Percentiles rank a stretch among this genome's conserved stretches.
Evolutionary conservation across 2,888 invertebrate species (phyloP).

Genomic region (Polydrusus pterygomalis): DNA sequence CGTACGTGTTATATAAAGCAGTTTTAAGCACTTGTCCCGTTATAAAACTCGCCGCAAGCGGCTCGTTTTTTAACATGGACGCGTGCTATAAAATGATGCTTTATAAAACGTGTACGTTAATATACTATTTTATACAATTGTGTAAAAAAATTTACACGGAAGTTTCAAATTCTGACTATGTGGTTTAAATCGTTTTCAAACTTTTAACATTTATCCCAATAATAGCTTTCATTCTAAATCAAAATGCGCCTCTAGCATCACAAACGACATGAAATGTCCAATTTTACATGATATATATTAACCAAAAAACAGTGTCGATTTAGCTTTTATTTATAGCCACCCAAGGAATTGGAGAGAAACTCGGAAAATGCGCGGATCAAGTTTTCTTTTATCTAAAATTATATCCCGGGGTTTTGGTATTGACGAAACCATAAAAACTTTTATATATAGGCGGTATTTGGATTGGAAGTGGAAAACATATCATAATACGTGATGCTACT

Average conservation of each 20-base stretch:
- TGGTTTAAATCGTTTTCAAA: neutral
- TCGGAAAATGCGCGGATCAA: conserved; percentile 6
- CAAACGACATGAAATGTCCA: neutral
- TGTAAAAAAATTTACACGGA: too few relatives aligned
- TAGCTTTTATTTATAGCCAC: conserved; percentile 7
- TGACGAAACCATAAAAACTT: conserved; percentile 16
- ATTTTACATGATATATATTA: conserved; percentile 9
- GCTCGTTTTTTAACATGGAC: too few relatives aligned
- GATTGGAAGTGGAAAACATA: conserved; percentile 16
- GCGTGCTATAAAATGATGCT: too few relatives aligned
- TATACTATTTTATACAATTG: too few relatives aligned
- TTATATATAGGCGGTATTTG: conserved; percentile 6
- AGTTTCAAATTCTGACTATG: too few relatives aligned
- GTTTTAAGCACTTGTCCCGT: too few relatives aligned
- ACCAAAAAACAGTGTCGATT: conserved; percentile 17
- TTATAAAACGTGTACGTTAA: too few relatives aligned
- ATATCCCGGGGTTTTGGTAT: conserved; percentile 16
- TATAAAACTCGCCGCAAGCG: too few relatives aligned
- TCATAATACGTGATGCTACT: neutral
- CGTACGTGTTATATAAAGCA: too few relatives aligned
- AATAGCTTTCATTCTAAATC: neutral
- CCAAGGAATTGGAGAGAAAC: conserved; percentile 3
- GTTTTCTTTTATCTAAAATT: conserved; percentile 30
- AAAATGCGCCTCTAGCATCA: neutral
- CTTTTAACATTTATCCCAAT: neutral